Base-by-base conservation (phyloP, 2,888 invertebrate genomes). In the Taenaris catops region DNA sequence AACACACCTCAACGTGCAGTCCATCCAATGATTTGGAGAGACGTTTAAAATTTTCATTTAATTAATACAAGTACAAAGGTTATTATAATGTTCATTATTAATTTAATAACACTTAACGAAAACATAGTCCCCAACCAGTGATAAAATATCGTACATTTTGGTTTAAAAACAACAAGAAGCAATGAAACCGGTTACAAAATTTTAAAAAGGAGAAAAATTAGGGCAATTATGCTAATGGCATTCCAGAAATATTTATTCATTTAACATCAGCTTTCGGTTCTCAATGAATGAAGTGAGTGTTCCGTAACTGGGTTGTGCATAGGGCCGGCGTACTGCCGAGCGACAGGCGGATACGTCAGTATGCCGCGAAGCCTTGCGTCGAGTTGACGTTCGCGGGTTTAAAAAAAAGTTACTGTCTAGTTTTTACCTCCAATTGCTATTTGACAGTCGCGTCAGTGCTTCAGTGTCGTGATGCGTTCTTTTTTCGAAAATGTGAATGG, bases 341-440 rank as follows among this genome's bases (percentile, higher is more conserved):
- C 28, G 38, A 46, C 34, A 19, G 39, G 25, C 35, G 25, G 25
- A 20, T 14, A 16, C 47, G 53, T 48, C 57, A 63, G 63, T 63
- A 51, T 48, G 48, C 51, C 58, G 53, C 51, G 62, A 38, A 43
- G 55, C 50, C 47, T 51, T 48, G 59, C 51, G 49, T 38, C 36
- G 49, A 31, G 12, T 36, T 27, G 54, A 56, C 55, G 61, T 47
- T 42, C 39, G 41, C 19, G 38, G 18, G 23, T 47, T 39, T 36
- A 42, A 48, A 48, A 46, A 41, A 39, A 31, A 39, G 34, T 42
- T 42, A 44, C 41, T 51, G 49, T 47, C 47, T 37, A 41, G 40
- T 42, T 48, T n/a, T 58, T 55, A 43, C 50, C 54, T 51, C 56
- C 49, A 51, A 48, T 46, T 50, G 9, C 16, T n/a, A 29, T 44